Base-by-base conservation (phyloP, 2,888 invertebrate species). In the Drosophila pseudotalamancana region DNA sequence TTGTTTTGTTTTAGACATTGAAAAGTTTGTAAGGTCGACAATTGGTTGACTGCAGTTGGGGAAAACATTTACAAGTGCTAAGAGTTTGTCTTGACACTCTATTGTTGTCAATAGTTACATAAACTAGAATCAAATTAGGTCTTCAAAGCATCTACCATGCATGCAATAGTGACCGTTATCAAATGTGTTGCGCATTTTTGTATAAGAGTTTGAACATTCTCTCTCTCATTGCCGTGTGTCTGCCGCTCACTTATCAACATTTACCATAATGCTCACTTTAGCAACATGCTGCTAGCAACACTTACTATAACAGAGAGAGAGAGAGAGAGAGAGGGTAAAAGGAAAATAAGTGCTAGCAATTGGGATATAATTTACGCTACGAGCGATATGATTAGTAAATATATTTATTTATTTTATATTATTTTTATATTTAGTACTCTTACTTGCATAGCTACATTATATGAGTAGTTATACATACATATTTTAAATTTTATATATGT, bases 101-200 rank as follows among this genome's bases (percentile, higher is more conserved):
- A 67, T 77, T 79, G 77, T 68, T 79, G 79, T 69, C 77, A 79
- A 77, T 72, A 65, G 71, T 77, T 79, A 74, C 79, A 79, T 77
- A 79, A 79, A 77, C 77, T 79, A 72, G 72, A 69, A 79, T 79
- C 71, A 68, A 79, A 79, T 79, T 79, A 79, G 74, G 78, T 71
- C 72, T 66, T 54, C 55, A 63, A 62, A 53, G 45, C 51, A 57
- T 50, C 43, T 14, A 35, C 43, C n/a, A 35, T 32, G 37, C 27
- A 40, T 35, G 34, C 40, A 35, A 53, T 46, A 63, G 19, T 70
- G 66, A 59, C 62, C 73, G 35, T 45, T 34, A 59, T 40, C 45
- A 45, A 72, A 67, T 69, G 61, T 77, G 68, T 71, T 79, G 71
- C 69, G 80, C 77, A 65, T 75, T 74, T 54, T 27, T 18, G 64